A percentile compares a stretch with the other conserved stretches of the same genome.
Evolutionary conservation across 2,113 vertebrate genomes (phyloP).

Genomic region (Dryoscopus gambensis): DNA sequence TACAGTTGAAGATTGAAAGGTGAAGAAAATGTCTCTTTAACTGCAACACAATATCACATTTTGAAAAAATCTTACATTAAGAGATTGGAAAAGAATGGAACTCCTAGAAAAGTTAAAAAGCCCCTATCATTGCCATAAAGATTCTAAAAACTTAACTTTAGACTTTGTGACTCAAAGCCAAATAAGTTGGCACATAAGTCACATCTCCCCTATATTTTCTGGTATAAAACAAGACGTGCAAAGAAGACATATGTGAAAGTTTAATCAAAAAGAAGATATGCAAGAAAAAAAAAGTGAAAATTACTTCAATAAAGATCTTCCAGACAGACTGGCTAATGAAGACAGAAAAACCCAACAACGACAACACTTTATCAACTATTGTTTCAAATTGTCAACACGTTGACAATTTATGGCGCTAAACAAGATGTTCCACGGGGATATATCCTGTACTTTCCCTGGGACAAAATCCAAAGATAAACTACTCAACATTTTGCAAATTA

Average conservation of each 20-base stretch:
- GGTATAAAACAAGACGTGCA: rapidly evolving
- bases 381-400: rapidly evolving
- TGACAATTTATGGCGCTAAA: not conserved
- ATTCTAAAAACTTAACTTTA: not conserved
- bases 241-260: not conserved
- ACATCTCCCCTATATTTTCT: not conserved
- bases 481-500: not conserved
- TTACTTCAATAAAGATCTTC: not conserved
- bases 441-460: not conserved
- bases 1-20: not conserved
- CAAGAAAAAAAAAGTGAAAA: not conserved
- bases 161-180: not conserved
- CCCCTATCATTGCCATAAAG: not conserved
- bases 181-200: not conserved
- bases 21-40: not conserved
- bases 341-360: not conserved
- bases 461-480: not conserved
- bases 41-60: not conserved
- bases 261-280: not conserved
- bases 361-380: not conserved
- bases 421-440: not conserved
- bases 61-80: not conserved
- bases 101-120: not conserved
- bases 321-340: not conserved
- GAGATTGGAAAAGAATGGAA: not conserved